Evolutionary conservation across 2,797 vertebrate species (phyloP).

Genomic region (Cichlasoma orientale): DNA sequence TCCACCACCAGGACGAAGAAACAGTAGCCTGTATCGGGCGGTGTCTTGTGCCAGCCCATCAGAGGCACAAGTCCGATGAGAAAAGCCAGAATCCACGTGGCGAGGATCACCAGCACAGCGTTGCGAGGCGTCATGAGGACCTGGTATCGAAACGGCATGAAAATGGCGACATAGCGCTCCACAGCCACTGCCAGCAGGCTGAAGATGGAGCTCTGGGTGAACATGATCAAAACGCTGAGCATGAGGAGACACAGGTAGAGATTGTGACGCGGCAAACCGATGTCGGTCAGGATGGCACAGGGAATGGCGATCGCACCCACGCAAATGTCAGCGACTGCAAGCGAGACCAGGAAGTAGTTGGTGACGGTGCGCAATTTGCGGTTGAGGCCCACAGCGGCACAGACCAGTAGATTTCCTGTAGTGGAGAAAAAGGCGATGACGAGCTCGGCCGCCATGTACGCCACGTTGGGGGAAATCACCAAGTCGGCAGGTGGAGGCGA

Average conservation of each 20-base stretch:
- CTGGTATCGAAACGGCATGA: conserved; percentile 82
- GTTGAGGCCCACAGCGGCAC: conserved; percentile 76
- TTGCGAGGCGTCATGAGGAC: conserved; percentile 77
- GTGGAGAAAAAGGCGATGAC: conserved; percentile 80
- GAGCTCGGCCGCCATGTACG: conserved; percentile 79
- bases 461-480: conserved; percentile 62
- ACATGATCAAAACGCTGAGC: conserved; percentile 83
- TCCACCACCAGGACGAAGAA: conserved; percentile 77
- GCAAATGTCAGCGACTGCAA: conserved; percentile 81
- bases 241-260: conserved; percentile 82
- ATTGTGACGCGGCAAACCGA: conserved; percentile 76
- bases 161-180: conserved; percentile 85
- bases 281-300: conserved; percentile 81
- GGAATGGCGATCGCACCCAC: conserved; percentile 83
- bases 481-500: not conserved
- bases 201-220: conserved; percentile 86
- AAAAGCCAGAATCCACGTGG: conserved; percentile 76
- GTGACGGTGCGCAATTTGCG: conserved; percentile 79
- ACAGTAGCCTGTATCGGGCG: conserved; percentile 61
- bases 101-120: conserved; percentile 73
- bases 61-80: conserved; percentile 77
- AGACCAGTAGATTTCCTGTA: conserved; percentile 79
- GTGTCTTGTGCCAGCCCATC: conserved; percentile 83
- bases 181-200: conserved; percentile 82
- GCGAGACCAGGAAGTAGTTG: conserved; percentile 85